Conservation (phyloP, 2,797 vertebrate genomes). For the Peromyscus melanophrys region DNA sequence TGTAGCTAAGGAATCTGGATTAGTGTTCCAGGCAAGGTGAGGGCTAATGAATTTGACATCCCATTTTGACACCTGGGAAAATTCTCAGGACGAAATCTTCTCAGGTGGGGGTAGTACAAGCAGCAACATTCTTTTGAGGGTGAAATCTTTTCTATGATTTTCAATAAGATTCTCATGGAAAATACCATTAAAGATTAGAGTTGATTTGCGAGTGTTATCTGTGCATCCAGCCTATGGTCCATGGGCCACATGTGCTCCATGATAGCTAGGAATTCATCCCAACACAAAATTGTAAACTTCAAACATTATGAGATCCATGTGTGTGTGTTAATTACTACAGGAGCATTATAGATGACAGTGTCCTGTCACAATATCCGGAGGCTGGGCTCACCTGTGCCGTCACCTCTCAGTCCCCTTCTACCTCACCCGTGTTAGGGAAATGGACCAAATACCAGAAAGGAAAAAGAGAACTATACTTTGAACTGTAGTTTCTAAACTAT, state of each 20-base stretch:
- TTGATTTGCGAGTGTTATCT: slow-evolving; percentile 43
- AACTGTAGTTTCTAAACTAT: slow-evolving; percentile 48
- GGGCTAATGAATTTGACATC: slow-evolving; percentile 86
- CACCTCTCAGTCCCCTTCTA: neutral
- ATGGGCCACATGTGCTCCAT: neutral
- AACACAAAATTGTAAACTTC: neutral
- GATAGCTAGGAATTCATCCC: too few relatives aligned
- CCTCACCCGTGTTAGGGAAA: slow-evolving; percentile 17
- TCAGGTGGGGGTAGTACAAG: slow-evolving; percentile 48
- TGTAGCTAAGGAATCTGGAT: slow-evolving; percentile 84
- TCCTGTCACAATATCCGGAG: neutral
- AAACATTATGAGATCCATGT: neutral
- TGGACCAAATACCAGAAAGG: slow-evolving; percentile 17
- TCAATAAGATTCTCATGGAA: slow-evolving; percentile 62
- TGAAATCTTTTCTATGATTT: slow-evolving; percentile 64
- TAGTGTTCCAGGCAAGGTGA: slow-evolving; percentile 76
- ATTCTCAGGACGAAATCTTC: slow-evolving; percentile 78
- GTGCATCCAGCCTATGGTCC: too few relatives aligned
- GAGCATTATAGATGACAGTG: neutral
- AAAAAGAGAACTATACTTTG: slow-evolving; percentile 23
- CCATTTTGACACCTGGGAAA: slow-evolving; percentile 79
- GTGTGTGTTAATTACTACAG: neutral
- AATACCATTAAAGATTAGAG: slow-evolving; percentile 68
- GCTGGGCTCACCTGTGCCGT: neutral
- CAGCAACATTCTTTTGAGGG: slow-evolving; percentile 59